Conservation (phyloP, 1,140 invertebrate genomes). For the Cotesia vestalis region DNA sequence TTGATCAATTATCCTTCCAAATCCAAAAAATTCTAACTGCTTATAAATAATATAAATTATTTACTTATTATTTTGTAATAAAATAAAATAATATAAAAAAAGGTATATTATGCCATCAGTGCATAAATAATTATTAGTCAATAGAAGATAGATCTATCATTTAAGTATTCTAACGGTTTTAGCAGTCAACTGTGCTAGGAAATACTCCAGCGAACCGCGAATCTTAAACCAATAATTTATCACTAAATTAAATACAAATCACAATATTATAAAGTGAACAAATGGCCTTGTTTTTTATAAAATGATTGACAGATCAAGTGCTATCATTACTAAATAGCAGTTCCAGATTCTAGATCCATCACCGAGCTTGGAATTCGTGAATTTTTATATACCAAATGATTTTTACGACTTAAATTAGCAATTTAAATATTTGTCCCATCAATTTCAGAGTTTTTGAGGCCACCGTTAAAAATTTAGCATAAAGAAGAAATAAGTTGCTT, state of each 20-base stretch:
- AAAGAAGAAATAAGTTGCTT: no score
- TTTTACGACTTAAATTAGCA: no score
- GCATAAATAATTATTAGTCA: conserved; percentile 10
- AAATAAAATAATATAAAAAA: neutral
- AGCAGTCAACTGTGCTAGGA: conserved; percentile 5
- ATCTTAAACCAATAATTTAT: conserved; percentile 4
- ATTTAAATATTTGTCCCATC: no score
- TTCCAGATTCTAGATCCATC: no score
- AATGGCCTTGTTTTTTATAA: neutral
- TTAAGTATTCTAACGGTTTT: conserved; percentile 11
- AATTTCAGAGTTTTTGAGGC: no score
- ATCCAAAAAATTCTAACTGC: neutral
- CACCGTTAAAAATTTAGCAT: no score
- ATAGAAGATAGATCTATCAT: conserved; percentile 9
- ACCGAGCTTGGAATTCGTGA: no score
- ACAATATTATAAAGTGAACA: neutral
- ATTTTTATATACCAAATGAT: no score
- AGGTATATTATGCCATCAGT: neutral
- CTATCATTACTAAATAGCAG: neutral
- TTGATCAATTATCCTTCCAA: neutral
- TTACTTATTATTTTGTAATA: neutral
- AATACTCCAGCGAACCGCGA: conserved; percentile 19
- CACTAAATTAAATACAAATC: conserved; percentile 8
- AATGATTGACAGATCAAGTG: neutral
- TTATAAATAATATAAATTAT: neutral